Evolutionary conservation across 2,888 invertebrate species (phyloP).

Genomic region (Cephus rjabovi): DNA sequence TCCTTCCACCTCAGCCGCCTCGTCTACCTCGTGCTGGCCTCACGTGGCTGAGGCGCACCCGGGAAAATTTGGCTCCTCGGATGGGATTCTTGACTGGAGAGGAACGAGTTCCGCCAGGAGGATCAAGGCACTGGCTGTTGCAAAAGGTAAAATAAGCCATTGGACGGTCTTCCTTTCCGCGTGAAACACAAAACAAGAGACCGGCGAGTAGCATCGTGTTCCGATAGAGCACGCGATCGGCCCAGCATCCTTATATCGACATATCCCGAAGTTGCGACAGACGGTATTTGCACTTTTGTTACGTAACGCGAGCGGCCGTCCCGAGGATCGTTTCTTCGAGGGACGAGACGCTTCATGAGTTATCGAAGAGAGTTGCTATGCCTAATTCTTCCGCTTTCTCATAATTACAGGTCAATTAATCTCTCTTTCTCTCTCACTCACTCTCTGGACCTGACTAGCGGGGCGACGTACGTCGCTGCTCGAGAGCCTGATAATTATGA

Average conservation of each 20-base stretch:
- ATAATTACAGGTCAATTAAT: slow-evolving; percentile 1
- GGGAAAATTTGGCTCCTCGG: neutral
- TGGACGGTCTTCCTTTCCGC: neutral
- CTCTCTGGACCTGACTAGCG: neutral
- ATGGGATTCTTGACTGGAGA: neutral
- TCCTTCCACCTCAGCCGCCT: neutral
- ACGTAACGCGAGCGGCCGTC: slow-evolving; percentile 27
- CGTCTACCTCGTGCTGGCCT: neutral
- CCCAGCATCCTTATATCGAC: slow-evolving; percentile 31
- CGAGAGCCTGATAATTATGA: neutral
- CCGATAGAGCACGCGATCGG: slow-evolving; percentile 46
- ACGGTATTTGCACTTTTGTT: slow-evolving; percentile 37
- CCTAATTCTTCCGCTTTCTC: slow-evolving; percentile 2
- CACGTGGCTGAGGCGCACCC: neutral
- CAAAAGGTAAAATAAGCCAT: neutral
- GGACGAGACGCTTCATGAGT: neutral
- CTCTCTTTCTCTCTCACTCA: neutral
- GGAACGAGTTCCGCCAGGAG: neutral
- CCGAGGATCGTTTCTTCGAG: neutral
- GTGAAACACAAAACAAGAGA: neutral
- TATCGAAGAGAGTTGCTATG: neutral
- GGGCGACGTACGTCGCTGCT: neutral
- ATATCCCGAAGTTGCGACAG: slow-evolving; percentile 41
- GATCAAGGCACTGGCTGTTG: neutral
- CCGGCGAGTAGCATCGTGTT: neutral